Base-by-base conservation (phyloP, 2,113 vertebrate genomes). In the Lota lota region DNA sequence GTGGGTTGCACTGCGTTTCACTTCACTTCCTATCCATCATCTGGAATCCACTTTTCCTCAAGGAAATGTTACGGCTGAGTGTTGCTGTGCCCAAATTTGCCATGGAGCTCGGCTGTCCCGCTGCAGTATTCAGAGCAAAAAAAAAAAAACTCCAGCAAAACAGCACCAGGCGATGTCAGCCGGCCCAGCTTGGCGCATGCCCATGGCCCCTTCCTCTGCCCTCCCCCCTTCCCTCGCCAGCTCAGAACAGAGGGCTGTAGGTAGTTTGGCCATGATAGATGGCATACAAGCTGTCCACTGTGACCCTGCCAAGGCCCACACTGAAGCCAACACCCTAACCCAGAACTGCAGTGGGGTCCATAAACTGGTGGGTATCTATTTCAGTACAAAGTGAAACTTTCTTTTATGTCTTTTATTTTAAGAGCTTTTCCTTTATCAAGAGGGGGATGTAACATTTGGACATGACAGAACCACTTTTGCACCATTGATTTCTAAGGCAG, bases 251-350 rank as follows among this genome's bases (percentile, higher is more conserved):
- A 75, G 70, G 71, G 74, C 80, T 80, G 75, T 74, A 74, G 72
- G 73, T 79, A 68, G 73, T 76, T 76, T 84, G 79, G 70, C 76
- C 66, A 33, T 79, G 76, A 81, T 77, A 74, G 73, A 82, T 82
- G 67, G 75, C 74, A 63, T 15, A 63, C 79, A 72, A 69, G 50
- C 71, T 83, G 82, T 72, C 79, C 79, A 63, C 59, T 63, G 21
- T 54, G 53, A 4, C 54, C 58, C 73, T 79, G 79, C 83, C 74
- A 75, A 70, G 40, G 60, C 22, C 70, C 47, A 53, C 62, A 16
- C 62, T 33, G 6, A 60, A 20, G 59, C 53, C 57, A 50, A 70
- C 61, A 61, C 17, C 63, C 22, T 14, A 22, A 61, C 74, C 51
- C 66, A 47, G 62, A 70, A 60, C 59, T 16, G 63, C 16, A 60